phyloP scores from a whole-genome alignment of 1,140 invertebrate genomes.

The Rhagoletis zephyria region DNA sequence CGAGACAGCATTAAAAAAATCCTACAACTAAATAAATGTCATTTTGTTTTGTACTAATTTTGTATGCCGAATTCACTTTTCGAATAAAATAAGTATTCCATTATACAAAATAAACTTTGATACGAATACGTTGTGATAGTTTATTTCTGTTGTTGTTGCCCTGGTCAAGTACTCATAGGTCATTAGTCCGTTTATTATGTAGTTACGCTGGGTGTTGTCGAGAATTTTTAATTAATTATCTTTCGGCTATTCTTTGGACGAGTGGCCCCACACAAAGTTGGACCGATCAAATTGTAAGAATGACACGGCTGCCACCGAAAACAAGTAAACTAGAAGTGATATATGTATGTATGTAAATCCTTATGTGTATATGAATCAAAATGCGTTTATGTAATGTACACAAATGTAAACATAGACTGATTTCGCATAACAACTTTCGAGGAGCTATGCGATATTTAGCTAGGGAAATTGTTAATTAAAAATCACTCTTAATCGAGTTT shows the following conservation, averaged over 20 bases:
- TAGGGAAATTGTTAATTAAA: background rate
- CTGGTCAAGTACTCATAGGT: conserved; percentile 65
- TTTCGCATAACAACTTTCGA: background rate
- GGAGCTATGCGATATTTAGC: background rate
- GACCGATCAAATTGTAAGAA: background rate
- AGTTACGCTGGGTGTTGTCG: conserved; percentile 65
- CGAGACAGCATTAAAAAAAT: too few species aligned
- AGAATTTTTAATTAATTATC: conserved; percentile 72
- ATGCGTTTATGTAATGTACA: background rate
- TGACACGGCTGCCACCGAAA: conserved; percentile 26
- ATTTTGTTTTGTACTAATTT: too few species aligned
- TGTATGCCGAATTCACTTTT: background rate
- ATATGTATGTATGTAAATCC: background rate
- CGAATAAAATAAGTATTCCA: background rate
- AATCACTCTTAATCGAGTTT: background rate
- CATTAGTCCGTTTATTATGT: conserved; percentile 72
- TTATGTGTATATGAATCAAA: background rate
- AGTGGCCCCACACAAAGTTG: conserved; percentile 68
- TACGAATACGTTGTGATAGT: conserved; percentile 1
- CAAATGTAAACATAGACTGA: background rate
- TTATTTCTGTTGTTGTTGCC: conserved; percentile 58
- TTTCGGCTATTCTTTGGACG: conserved; percentile 56
- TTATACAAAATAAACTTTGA: background rate
- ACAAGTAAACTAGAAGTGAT: conserved; percentile 2
- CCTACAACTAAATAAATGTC: too few species aligned